Percentiles rank a stretch among this genome's conserved stretches.
These are phyloP conservation scores for Meandrina meandrites DNA, from an alignment of 92 coral and sea anemone species.

Conservation along the genomic window DNA sequence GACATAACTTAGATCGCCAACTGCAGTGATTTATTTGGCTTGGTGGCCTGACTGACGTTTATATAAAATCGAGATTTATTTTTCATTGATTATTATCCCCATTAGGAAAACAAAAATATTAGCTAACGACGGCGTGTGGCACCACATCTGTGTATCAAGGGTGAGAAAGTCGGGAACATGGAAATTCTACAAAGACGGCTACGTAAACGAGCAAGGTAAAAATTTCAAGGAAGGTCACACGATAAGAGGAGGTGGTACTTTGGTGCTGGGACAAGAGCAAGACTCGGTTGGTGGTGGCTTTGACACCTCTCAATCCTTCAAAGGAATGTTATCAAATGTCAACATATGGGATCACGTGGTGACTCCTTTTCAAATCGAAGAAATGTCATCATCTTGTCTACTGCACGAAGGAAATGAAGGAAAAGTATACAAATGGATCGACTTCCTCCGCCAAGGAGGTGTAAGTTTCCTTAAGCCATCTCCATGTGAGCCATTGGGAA, in stretches of 20 bases:
- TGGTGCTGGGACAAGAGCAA: neutral
- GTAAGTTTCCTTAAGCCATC: neutral
- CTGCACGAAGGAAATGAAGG: neutral
- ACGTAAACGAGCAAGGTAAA: neutral
- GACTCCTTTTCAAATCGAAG: neutral
- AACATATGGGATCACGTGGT: neutral
- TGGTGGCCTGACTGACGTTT: no score
- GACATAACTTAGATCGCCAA: no score
- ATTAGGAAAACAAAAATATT: neutral
- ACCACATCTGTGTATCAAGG: neutral
- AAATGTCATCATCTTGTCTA: neutral
- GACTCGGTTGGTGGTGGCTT: neutral
- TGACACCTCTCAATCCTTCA: neutral
- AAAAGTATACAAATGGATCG: neutral
- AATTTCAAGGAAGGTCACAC: neutral
- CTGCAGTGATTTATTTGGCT: no score
- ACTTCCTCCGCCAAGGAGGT: neutral
- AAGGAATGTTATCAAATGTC: neutral
- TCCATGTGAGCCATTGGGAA: no score
- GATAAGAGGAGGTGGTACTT: neutral
- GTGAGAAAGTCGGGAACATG: neutral
- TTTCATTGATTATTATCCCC: no score
- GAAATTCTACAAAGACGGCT: neutral
- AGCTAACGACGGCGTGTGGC: neutral
- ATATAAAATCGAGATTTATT: no score